Percentiles rank a stretch among this genome's conserved stretches.
Conservation (phyloP, 1,140 invertebrate genomes). For the Phenacoccus solenopsis region DNA sequence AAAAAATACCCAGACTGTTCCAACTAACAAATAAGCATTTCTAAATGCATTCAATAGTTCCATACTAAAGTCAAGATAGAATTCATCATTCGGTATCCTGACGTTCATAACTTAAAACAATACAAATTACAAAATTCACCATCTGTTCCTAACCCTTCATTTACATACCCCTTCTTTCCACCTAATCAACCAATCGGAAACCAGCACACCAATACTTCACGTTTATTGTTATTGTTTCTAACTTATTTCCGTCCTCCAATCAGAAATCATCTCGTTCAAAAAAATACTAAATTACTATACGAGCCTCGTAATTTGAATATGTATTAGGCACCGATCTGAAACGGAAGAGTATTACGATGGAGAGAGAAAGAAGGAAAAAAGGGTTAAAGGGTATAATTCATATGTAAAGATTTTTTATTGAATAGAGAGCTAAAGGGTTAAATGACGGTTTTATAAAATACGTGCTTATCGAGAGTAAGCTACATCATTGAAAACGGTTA, state of each 20-base stretch:
- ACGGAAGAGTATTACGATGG: neutral
- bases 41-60: too few relatives aligned
- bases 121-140: neutral
- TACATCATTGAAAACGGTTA: slow-evolving; percentile 6
- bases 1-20: too few relatives aligned
- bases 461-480: slow-evolving; percentile 7
- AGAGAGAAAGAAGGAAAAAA: neutral
- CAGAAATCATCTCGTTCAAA: neutral
- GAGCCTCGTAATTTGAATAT: neutral
- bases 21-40: too few relatives aligned
- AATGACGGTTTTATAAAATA: slow-evolving; percentile 16
- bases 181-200: neutral
- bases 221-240: slow-evolving; percentile 1
- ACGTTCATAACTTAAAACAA: too few relatives aligned
- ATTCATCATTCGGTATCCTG: too few relatives aligned
- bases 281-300: slow-evolving; percentile 13
- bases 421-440: slow-evolving; percentile 3
- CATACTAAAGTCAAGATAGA: too few relatives aligned
- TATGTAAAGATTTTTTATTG: slow-evolving; percentile 16
- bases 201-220: too few relatives aligned
- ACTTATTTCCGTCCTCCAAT: neutral
- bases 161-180: neutral
- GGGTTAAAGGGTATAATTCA: slow-evolving; percentile 16
- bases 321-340: neutral
- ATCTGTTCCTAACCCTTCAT: slow-evolving; percentile 6